These are phyloP conservation scores for Geothlypis trichas DNA, from an alignment of 2,113 vertebrate species.

Conservation along the genomic window DNA sequence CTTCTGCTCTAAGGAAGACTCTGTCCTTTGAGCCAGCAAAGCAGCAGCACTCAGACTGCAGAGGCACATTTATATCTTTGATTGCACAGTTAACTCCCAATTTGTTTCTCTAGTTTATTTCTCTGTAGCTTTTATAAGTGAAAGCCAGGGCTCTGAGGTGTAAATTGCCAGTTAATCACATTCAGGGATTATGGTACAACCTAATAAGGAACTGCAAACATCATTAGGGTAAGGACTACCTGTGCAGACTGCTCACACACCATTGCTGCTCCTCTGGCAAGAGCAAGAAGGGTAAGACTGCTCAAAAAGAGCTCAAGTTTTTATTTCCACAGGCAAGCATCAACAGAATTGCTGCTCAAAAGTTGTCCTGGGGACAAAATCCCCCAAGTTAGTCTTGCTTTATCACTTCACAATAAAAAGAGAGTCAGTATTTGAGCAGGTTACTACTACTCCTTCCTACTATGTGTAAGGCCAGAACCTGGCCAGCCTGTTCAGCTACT, in stretches of 20 bases:
- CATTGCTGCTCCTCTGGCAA: not conserved
- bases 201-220: not conserved
- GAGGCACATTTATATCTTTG: not conserved
- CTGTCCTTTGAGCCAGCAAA: not conserved
- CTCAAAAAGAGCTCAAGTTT: not conserved
- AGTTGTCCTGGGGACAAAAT: not conserved
- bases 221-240: not conserved
- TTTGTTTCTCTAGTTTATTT: not conserved
- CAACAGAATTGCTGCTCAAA: not conserved
- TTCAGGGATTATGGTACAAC: not conserved
- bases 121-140: not conserved
- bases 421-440: not conserved
- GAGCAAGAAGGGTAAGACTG: not conserved
- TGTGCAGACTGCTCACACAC: not conserved
- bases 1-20: not conserved
- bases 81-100: not conserved
- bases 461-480: fast-evolving
- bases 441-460: not conserved
- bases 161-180: not conserved
- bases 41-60: not conserved
- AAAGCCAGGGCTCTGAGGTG: not conserved
- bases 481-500: not conserved
- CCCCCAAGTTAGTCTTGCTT: not conserved
- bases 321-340: not conserved
- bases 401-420: not conserved